Conservation (phyloP, 2,888 invertebrate genomes). For the Perdita meconis region DNA sequence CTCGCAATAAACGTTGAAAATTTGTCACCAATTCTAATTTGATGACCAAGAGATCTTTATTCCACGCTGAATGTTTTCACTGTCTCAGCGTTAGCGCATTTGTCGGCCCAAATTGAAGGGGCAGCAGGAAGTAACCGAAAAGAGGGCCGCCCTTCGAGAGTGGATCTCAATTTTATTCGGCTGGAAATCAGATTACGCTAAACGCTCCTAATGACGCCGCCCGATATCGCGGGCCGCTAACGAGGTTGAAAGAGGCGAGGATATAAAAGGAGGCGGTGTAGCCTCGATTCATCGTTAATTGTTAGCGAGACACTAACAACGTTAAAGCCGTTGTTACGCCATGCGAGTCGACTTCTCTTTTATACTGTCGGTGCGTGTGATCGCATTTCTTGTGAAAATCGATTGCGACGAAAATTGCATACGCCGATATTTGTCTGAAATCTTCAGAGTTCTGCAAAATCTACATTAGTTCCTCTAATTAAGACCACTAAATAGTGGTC, state of each 20-base stretch:
- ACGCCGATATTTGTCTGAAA: no score
- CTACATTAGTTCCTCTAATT: no score
- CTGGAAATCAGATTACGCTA: slow-evolving; percentile 59
- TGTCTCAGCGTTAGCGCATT: no score
- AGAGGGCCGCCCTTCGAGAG: neutral
- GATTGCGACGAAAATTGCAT: neutral
- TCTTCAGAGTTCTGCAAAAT: no score
- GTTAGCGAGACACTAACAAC: slow-evolving; percentile 73
- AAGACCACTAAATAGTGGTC: no score
- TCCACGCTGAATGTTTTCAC: no score
- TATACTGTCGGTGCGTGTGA: neutral
- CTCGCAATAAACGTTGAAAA: no score
- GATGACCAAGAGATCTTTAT: no score
- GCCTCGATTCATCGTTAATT: slow-evolving; percentile 76
- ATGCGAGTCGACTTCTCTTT: slow-evolving; percentile 26
- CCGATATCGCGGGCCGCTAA: slow-evolving; percentile 59
- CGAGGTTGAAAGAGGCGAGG: slow-evolving; percentile 54
- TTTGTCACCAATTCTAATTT: no score
- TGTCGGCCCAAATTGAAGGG: neutral
- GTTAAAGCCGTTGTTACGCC: slow-evolving; percentile 61
- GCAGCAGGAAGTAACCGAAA: no score
- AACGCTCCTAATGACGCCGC: slow-evolving; percentile 61
- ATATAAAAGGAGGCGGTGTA: slow-evolving; percentile 58
- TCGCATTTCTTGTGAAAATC: neutral
- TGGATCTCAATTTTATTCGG: slow-evolving; percentile 36